Evolutionary conservation across 2,888 invertebrate genomes (phyloP).

Genomic region (Theodoxus fluviatilis): DNA sequence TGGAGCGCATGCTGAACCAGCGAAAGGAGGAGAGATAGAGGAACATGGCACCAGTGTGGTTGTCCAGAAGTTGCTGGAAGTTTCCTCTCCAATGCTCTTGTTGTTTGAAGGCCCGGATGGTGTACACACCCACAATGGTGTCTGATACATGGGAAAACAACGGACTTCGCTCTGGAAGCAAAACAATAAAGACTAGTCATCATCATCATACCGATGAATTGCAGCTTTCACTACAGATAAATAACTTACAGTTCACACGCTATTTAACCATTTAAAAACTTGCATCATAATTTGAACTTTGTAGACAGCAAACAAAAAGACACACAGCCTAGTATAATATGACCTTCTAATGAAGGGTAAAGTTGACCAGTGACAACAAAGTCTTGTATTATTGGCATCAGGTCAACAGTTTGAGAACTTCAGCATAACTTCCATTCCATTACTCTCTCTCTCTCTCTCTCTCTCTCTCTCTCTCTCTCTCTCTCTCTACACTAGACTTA

Average conservation of each 20-base stretch:
- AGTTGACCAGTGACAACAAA: too few species aligned
- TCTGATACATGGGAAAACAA: conserved; percentile 90
- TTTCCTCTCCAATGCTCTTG: conserved; percentile 75
- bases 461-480: too few species aligned
- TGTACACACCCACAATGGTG: conserved; percentile 85
- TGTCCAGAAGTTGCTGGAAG: conserved; percentile 67
- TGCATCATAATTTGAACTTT: too few species aligned
- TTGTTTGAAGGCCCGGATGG: conserved; percentile 86
- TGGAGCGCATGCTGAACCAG: conserved; percentile 76
- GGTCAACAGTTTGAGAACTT: too few species aligned
- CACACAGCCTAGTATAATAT: not conserved
- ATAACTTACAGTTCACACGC: not conserved
- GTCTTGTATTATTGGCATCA: too few species aligned
- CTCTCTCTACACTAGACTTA: too few species aligned
- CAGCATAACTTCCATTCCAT: too few species aligned
- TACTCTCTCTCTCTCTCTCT: too few species aligned
- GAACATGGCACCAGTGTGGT: conserved; percentile 89
- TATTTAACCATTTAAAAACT: not conserved
- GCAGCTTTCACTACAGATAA: not conserved
- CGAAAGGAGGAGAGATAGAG: conserved; percentile 85
- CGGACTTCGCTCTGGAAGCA: conserved; percentile 81
- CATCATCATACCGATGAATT: not conserved
- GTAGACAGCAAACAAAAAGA: not conserved
- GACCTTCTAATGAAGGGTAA: too few species aligned
- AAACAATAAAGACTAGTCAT: conserved; percentile 1